A percentile compares a stretch with the other conserved stretches of the same genome.
phyloP scores from a whole-genome alignment of 2,888 invertebrate genomes.

The Eristalinus sepulchralis region DNA sequence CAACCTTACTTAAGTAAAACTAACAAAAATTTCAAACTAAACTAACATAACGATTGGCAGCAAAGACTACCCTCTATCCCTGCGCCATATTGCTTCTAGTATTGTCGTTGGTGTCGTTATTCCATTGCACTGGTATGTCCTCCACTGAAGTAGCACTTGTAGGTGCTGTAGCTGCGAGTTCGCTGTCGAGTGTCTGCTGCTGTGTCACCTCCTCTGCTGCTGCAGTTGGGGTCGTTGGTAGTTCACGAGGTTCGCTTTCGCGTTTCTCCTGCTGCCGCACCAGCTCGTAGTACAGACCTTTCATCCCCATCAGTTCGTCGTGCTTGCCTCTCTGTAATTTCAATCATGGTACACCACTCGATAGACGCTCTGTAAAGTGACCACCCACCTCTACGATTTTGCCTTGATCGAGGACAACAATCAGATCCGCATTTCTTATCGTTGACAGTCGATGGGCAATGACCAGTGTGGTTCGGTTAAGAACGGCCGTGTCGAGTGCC shows the following conservation, averaged over 20 bases:
- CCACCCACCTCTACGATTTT: slow-evolving; percentile 89
- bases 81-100: slow-evolving; percentile 39
- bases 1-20: slow-evolving; percentile 27
- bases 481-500: slow-evolving; percentile 91
- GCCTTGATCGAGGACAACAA: slow-evolving; percentile 94
- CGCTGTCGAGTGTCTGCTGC: too few relatives aligned
- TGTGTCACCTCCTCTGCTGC: neutral
- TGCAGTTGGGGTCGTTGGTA: neutral
- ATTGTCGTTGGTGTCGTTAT: neutral
- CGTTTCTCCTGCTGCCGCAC: slow-evolving; percentile 88
- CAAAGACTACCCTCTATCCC: slow-evolving; percentile 17
- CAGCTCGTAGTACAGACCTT: slow-evolving; percentile 93
- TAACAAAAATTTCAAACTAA: slow-evolving; percentile 27
- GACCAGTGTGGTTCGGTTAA: slow-evolving; percentile 94
- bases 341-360: neutral
- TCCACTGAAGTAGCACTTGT: too few relatives aligned
- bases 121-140: slow-evolving; percentile 1
- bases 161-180: too few relatives aligned
- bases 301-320: slow-evolving; percentile 87
- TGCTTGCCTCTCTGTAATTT: slow-evolving; percentile 90
- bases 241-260: slow-evolving; percentile 39
- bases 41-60: slow-evolving; percentile 1
- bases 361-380: neutral
- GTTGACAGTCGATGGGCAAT: slow-evolving; percentile 97
- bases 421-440: slow-evolving; percentile 93